These are phyloP conservation scores for Gymnoscopelus microlampas DNA, from an alignment of 2,797 vertebrate species.

Conservation along the genomic window DNA sequence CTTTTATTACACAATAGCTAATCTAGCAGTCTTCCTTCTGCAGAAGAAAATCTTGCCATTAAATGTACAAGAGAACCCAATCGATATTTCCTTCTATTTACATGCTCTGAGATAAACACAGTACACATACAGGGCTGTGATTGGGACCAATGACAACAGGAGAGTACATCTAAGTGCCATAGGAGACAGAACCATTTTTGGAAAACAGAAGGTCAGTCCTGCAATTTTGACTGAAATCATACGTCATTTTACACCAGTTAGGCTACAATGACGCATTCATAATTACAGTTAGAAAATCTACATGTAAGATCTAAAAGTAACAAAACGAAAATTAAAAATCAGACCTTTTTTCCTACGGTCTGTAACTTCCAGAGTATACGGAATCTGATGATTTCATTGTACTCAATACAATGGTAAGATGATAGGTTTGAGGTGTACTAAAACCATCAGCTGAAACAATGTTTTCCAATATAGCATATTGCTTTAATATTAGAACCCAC, in stretches of 20 bases:
- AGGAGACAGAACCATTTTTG: slow-evolving; percentile 16
- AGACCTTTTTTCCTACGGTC: slow-evolving; percentile 12
- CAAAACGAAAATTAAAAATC: neutral
- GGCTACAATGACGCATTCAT: slow-evolving; percentile 40
- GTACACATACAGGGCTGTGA: slow-evolving; percentile 35
- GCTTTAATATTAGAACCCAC: slow-evolving; percentile 61
- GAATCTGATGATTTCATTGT: slow-evolving; percentile 17
- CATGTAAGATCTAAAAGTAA: slow-evolving; percentile 28
- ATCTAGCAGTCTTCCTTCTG: slow-evolving; percentile 50
- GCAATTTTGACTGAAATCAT: slow-evolving; percentile 2
- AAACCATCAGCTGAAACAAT: slow-evolving; percentile 42
- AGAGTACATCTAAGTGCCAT: slow-evolving; percentile 49
- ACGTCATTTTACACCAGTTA: slow-evolving; percentile 31
- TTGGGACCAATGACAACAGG: slow-evolving; percentile 31
- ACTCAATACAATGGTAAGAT: slow-evolving; percentile 31
- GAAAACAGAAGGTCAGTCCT: slow-evolving; percentile 22
- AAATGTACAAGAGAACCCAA: slow-evolving; percentile 47
- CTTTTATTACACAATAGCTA: slow-evolving; percentile 67
- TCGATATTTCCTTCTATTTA: slow-evolving; percentile 49
- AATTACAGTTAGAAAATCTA: slow-evolving; percentile 35
- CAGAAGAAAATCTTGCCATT: slow-evolving; percentile 39
- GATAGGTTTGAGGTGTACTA: slow-evolving; percentile 22
- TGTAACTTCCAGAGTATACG: neutral
- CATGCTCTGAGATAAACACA: slow-evolving; percentile 57
- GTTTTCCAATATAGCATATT: slow-evolving; percentile 59